These are phyloP conservation scores for Heterotilapia buettikoferi DNA, from an alignment of 2,113 vertebrate genomes.

Conservation along the genomic window DNA sequence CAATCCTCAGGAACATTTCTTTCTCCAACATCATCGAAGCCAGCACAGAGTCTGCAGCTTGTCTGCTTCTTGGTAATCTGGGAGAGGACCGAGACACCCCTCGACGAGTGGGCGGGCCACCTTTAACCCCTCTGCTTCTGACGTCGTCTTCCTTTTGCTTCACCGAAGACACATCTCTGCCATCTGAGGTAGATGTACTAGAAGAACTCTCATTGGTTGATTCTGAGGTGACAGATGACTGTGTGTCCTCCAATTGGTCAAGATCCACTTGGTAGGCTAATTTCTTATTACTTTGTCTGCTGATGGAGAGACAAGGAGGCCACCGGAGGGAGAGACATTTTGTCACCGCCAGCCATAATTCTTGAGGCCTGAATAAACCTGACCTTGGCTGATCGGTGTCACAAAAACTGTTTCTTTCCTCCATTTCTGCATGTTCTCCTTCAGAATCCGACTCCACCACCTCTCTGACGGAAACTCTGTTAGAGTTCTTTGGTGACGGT, in stretches of 20 bases:
- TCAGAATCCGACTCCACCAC: background rate
- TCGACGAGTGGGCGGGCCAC: background rate
- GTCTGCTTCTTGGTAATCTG: slow-evolving; percentile 22
- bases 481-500: background rate
- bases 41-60: slow-evolving; percentile 5
- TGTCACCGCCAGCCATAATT: slow-evolving; percentile 51
- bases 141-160: slow-evolving; percentile 17
- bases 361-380: slow-evolving; percentile 46
- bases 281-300: slow-evolving; percentile 27
- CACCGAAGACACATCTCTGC: background rate
- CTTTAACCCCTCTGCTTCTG: slow-evolving; percentile 5
- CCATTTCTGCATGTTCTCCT: background rate
- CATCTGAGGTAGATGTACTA: background rate
- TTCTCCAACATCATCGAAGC: slow-evolving; percentile 48
- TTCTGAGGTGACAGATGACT: slow-evolving; percentile 8
- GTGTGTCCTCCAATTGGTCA: slow-evolving; percentile 3
- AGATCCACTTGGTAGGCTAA: slow-evolving; percentile 25
- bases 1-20: slow-evolving; percentile 57
- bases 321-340: slow-evolving; percentile 58
- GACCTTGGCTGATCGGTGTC: background rate
- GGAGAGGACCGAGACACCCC: slow-evolving; percentile 42
- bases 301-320: slow-evolving; percentile 52
- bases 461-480: background rate
- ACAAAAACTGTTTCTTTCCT: background rate
- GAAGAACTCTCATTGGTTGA: slow-evolving; percentile 43